Evolutionary conservation across 2,797 vertebrate genomes (phyloP), one percentile per base, ranked within the genome.

Genomic region (Lepilemur septentrionalis): DNA sequence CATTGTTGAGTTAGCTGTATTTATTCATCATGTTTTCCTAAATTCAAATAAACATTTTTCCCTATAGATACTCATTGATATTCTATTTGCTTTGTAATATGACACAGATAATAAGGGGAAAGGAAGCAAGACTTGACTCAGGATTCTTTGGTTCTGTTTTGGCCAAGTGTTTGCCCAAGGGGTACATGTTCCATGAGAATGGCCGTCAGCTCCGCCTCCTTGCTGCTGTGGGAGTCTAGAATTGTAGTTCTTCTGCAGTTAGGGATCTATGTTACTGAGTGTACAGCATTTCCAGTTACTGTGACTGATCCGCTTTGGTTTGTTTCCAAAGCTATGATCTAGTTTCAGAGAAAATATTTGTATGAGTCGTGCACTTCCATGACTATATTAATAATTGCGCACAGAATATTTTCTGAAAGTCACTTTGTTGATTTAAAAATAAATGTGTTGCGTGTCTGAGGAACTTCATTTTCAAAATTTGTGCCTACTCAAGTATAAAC

Each of bases 341-440:
- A n/a, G 48, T 89, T 81, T 91, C 67, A 28, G 35, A 94, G 67
- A 94, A 93, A 85, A 63, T 91, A 81, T n/a, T 52, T 89, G 22
- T 88, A 61, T 85, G 72, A 15, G 43, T 88, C 55, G 73, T 81
- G 72, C 28, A 4, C 38, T 7, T 17, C 22, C n/a, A n/a, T 46
- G 73, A 69, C 4, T 41, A 23, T 65, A 30, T 55, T 14, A 22
- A 57, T 57, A 43, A 11, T 10, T 35, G 8, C 50, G 18, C 18
- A 28, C 15, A 50, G 70, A 61, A 23, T 48, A 12, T 12, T 67
- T 75, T 72, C 69, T 30, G 35, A 67, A 85, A 61, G 61, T 41
- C 52, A 10, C 30, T 57, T 70, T 70, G 38, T 79, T 88, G 38
- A 52, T 59, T 55, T 48, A 87, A 84, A 59, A 84, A 30, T 38